phyloP scores from a whole-genome alignment of 2,113 vertebrate genomes.

The Mionectes macconnelli region DNA sequence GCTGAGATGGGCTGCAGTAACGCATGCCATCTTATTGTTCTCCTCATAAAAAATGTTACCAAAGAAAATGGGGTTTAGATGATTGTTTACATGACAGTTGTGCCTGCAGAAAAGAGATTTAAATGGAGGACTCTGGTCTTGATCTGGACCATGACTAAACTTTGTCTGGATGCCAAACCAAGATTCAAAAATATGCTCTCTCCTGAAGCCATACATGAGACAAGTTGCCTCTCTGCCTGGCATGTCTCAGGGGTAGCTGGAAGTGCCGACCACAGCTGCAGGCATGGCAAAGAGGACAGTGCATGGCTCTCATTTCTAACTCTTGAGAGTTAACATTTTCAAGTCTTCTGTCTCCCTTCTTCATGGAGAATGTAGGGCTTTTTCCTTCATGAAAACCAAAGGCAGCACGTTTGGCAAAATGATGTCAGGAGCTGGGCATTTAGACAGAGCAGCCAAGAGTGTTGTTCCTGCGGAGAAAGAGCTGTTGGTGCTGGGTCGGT shows the following conservation, averaged over 20 bases:
- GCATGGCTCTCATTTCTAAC: not conserved
- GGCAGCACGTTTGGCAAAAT: not conserved
- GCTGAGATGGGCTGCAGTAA: not conserved
- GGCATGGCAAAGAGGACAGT: not conserved
- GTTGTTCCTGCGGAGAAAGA: not conserved
- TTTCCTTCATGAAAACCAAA: not conserved
- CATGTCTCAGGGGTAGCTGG: not conserved
- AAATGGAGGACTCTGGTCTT: not conserved
- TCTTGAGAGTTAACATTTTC: not conserved
- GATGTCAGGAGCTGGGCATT: not conserved
- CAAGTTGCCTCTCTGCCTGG: not conserved
- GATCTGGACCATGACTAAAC: not conserved
- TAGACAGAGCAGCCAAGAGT: not conserved
- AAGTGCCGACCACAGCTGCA: rapidly evolving
- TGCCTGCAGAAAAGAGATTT: not conserved
- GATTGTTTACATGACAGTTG: not conserved
- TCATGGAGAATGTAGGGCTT: rapidly evolving
- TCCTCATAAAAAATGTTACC: not conserved
- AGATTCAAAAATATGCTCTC: not conserved
- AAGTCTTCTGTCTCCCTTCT: not conserved
- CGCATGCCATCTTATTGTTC: slow-evolving; percentile 20
- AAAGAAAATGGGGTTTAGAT: not conserved
- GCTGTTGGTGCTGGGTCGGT: not conserved
- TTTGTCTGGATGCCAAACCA: not conserved
- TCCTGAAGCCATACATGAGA: rapidly evolving